Conservation (phyloP, 2,888 invertebrate species). For the Pristionchus entomophagus region DNA sequence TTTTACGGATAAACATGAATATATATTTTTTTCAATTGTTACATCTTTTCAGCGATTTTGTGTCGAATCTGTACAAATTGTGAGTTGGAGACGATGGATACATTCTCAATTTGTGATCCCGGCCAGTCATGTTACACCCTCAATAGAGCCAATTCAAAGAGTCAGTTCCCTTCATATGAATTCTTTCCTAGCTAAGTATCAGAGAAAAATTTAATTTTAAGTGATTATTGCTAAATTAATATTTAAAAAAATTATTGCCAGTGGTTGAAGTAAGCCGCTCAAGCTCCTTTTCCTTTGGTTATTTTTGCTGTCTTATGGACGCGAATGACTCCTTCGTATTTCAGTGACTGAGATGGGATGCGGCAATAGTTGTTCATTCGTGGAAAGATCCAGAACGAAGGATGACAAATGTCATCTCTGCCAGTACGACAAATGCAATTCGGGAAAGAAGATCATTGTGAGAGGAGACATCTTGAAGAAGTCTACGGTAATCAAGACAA, state of each 20-base stretch:
- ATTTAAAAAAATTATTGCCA: too few species aligned
- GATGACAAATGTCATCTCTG: constrained; percentile 21
- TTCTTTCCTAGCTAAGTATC: too few species aligned
- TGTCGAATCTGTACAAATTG: constrained; percentile 32
- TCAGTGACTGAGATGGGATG: constrained; percentile 21
- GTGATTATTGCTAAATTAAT: too few species aligned
- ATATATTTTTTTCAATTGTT: too few species aligned
- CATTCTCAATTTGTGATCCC: background rate
- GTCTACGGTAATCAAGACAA: background rate
- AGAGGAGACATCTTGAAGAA: background rate
- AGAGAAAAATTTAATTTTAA: too few species aligned
- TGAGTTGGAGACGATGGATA: constrained; percentile 8
- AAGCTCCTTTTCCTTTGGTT: too few species aligned
- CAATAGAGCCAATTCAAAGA: background rate
- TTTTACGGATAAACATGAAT: too few species aligned
- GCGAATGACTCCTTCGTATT: too few species aligned
- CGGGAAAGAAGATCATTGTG: background rate
- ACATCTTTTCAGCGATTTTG: background rate
- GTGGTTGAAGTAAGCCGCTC: too few species aligned
- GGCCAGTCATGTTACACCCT: constrained; percentile 10
- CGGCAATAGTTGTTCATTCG: background rate
- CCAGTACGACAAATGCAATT: constrained; percentile 21
- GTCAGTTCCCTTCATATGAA: background rate
- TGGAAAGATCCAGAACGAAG: constrained; percentile 13
- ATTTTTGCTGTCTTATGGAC: too few species aligned